Evolutionary conservation across 2,888 invertebrate genomes (phyloP).

Genomic region (Dryocosmus kuriphilus): DNA sequence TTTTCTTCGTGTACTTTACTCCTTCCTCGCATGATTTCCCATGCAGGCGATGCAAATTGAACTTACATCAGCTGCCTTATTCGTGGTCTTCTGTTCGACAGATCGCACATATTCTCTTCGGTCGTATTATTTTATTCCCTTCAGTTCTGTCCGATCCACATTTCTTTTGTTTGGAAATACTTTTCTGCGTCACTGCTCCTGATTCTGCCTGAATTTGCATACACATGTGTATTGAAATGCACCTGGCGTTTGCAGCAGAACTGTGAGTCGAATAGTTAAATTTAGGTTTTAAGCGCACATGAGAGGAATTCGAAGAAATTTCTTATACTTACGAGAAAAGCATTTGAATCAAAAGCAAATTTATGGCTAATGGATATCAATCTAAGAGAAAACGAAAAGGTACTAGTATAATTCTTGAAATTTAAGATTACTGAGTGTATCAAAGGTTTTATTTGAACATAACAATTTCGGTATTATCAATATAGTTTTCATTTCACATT

Average conservation of each 20-base stretch:
- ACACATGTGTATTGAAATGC: slow-evolving; percentile 6
- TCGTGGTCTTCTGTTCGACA: not conserved
- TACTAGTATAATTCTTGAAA: too few relatives aligned
- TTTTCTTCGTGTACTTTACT: slow-evolving; percentile 4
- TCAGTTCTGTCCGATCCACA: not conserved
- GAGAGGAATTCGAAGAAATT: not conserved
- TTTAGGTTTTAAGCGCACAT: not conserved
- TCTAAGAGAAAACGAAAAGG: not conserved
- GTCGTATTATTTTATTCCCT: not conserved
- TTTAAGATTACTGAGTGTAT: too few relatives aligned
- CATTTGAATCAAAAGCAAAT: slow-evolving; percentile 15
- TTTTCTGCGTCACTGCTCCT: not conserved
- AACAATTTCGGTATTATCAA: too few relatives aligned
- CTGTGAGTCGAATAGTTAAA: slow-evolving; percentile 2
- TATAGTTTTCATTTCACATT: too few relatives aligned
- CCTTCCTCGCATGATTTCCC: not conserved
- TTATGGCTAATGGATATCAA: not conserved
- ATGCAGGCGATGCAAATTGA: not conserved
- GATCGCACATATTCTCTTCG: not conserved
- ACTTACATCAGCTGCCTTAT: not conserved
- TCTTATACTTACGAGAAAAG: not conserved
- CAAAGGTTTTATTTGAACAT: too few relatives aligned
- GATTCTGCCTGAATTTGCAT: not conserved
- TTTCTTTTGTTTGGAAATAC: slow-evolving; percentile 1
- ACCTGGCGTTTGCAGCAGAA: slow-evolving; percentile 17